These are phyloP conservation scores for Caenorhabditis doughertyi DNA, from an alignment of 2,888 invertebrate genomes.

Conservation along the genomic window DNA sequence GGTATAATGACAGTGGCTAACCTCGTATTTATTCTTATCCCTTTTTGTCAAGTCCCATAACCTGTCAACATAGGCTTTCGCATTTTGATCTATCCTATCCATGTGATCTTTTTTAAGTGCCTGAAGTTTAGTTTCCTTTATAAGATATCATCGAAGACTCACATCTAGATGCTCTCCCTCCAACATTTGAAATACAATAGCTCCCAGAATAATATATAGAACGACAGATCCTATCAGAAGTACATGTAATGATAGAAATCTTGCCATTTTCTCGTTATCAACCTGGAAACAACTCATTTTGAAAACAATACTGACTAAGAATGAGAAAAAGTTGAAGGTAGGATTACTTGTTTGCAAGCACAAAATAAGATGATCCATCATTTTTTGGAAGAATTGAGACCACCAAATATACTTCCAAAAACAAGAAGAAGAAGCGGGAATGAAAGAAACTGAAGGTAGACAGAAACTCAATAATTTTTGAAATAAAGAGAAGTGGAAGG, in stretches of 20 bases:
- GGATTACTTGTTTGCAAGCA: constrained; percentile 24
- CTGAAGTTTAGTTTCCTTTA: constrained; percentile 44
- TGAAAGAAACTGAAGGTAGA: constrained; percentile 8
- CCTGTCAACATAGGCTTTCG: constrained; percentile 70
- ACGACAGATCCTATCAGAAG: constrained; percentile 75
- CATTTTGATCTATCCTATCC: constrained; percentile 71
- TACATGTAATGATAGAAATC: constrained; percentile 78
- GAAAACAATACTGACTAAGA: not conserved
- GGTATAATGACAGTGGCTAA: not conserved
- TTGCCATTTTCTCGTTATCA: constrained; percentile 60
- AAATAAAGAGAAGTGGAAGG: not conserved
- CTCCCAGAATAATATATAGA: constrained; percentile 78
- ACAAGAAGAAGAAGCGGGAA: not conserved
- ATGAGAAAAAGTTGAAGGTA: not conserved
- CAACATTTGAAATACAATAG: constrained; percentile 68
- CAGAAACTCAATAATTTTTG: constrained; percentile 23
- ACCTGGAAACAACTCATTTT: constrained; percentile 44
- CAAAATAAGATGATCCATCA: constrained; percentile 35
- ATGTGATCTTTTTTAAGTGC: constrained; percentile 70
- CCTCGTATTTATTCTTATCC: constrained; percentile 35
- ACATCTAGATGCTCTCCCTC: constrained; percentile 72
- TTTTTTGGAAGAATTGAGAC: constrained; percentile 6
- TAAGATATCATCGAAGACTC: not conserved
- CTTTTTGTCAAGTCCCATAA: constrained; percentile 68
- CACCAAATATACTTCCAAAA: not conserved